Evolutionary conservation across 2,113 vertebrate species (phyloP), one percentile per base, ranked within the genome.

Genomic region (Gambusia affinis): DNA sequence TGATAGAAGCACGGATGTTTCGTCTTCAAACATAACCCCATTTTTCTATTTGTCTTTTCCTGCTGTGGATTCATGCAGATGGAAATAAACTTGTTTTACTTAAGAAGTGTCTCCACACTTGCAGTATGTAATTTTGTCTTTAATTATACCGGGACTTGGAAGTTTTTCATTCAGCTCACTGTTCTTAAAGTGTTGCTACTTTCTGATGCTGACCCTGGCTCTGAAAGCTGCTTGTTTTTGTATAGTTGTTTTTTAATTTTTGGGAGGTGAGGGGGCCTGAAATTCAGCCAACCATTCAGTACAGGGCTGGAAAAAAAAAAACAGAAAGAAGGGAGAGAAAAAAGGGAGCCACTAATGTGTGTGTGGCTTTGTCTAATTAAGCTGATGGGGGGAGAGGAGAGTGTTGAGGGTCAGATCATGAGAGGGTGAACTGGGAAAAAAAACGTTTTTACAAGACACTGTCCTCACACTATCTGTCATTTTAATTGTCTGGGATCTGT

Each of bases 321-420:
- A 14, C 47, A 22, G 51, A 10, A 24, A 67, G 30, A 29, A 42
- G 3, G n/a, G 22, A 61, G 60, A 67, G 37, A 39, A 24, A 76
- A 73, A 39, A 51, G 67, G 12, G 47, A 54, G 8, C 70, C 66
- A 84, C 82, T 88, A 90, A 90, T 91, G 91, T 87, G 86, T 92
- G 86, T 88, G 82, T 91, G 87, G 88, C 90, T 91, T 90, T 80
- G 85, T 92, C 92, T 91, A 90, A 93, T 92, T 93, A 91, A 91
- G 83, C 85, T 89, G 85, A 88, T 87, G 89, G 83, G 22, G 77
- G 39, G 17, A 29, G 73, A 79, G 83, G 73, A 73, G 81, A 71
- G 82, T 19, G 73, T 74, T 28, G 80, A 75, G 77, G 85, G 87
- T 86, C 80, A 81, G 70, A 73, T 65, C 60, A 64, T 19, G 82